These are phyloP conservation scores for Calliscelio sp. DNA, from an alignment of 2,888 invertebrate genomes.

Conservation along the genomic window DNA sequence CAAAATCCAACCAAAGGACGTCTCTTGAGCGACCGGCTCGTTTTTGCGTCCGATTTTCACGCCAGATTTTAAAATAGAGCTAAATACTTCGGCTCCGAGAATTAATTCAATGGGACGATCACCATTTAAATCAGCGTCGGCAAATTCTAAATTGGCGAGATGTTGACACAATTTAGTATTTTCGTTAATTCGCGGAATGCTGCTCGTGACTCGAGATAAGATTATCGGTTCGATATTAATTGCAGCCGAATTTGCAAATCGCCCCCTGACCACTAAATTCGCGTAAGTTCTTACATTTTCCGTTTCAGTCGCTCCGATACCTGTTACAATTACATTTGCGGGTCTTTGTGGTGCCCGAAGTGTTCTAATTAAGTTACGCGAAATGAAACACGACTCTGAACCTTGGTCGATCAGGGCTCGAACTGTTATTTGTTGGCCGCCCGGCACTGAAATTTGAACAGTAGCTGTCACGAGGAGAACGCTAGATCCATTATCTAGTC, in stretches of 20 bases:
- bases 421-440: background rate
- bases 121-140: too few species aligned
- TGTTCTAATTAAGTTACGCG: background rate
- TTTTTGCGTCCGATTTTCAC: background rate
- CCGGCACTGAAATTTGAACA: background rate
- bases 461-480: background rate
- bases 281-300: background rate
- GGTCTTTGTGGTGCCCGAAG: background rate
- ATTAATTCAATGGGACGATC: too few species aligned
- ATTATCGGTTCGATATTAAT: background rate
- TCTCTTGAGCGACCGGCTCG: conserved; percentile 22
- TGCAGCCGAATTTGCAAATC: background rate
- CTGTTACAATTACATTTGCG: background rate
- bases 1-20: conserved; percentile 7
- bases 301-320: background rate
- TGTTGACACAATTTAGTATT: too few species aligned
- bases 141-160: background rate
- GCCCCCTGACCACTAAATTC: background rate
- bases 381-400: background rate
- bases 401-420: background rate
- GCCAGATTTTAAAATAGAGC: conserved; percentile 4
- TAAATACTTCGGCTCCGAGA: background rate
- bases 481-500: background rate
- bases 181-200: background rate
- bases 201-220: background rate